A percentile compares a stretch with the other conserved stretches of the same genome.
These are phyloP conservation scores for Taxidea taxus DNA, from an alignment of 2,113 vertebrate species.

Conservation along the genomic window DNA sequence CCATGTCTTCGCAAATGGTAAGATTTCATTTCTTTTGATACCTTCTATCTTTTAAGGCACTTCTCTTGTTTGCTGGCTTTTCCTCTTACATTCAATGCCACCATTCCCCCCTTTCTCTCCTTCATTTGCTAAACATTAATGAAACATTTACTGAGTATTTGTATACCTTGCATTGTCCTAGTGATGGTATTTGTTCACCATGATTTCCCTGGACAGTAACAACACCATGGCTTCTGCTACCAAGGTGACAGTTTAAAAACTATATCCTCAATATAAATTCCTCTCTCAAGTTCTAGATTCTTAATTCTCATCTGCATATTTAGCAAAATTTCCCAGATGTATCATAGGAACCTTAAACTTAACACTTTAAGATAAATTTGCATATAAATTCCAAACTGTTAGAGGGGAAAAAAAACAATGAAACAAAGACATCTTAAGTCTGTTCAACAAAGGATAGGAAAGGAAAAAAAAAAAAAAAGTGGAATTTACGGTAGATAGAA, in stretches of 20 bases:
- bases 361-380: conserved; percentile 10
- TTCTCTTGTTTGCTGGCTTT: neutral
- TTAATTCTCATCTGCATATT: neutral
- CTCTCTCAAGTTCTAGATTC: neutral
- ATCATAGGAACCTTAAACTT: neutral
- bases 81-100: neutral
- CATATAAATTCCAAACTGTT: neutral
- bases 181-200: neutral
- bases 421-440: neutral
- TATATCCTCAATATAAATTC: neutral
- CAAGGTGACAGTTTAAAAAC: neutral
- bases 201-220: neutral
- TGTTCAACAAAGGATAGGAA: conserved; percentile 3
- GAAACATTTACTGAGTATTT: neutral
- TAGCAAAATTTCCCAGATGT: neutral
- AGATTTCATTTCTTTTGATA: no score
- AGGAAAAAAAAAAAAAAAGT: neutral
- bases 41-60: neutral
- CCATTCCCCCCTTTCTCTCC: neutral
- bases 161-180: neutral
- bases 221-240: neutral
- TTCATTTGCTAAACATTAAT: neutral
- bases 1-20: no score
- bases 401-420: neutral
- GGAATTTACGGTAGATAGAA: neutral